Base-by-base conservation (phyloP, 2,888 invertebrate species). In the Eutolmus rufibarbis region DNA sequence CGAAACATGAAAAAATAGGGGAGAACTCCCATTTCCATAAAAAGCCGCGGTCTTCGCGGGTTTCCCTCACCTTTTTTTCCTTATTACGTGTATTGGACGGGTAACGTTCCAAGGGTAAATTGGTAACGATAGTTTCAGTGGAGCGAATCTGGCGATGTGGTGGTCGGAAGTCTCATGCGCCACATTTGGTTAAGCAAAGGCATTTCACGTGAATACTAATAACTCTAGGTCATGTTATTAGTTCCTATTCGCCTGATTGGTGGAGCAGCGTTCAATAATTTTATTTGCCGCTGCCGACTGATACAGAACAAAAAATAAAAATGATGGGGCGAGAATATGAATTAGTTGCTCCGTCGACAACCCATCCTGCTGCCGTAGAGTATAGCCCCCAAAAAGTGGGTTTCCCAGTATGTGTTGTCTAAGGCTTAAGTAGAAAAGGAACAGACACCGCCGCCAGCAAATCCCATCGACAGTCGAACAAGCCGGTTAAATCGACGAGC, bases 21-120 rank as follows among this genome's bases (percentile, higher is more conserved):
- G 19, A 28, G 28, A n/a, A 66, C 9, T 12, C 12, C 12, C 23
- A 4, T 19, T 8, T 51, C 23, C 66, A 66, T 66, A 66, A 66
- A 56, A 19, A 28, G 28, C 8, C 28, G 28, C 8, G 28, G 28
- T 66, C 19, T 37, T 77, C 19, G 19, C 19, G 19, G 77, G 77
- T 77, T 77, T 46, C 78, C 23, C 37, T 40, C 43, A 37, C 0
- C 43, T 1, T 78, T 78, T 43, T 43, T 43, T 23, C 2, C 2
- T 40, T 43, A 43, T 76, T 76, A 51, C n/a, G 37, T 37, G n/a
- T 23, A 66, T 23, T 43, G 23, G 78, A 78, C 78, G n/a, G 46
- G 79, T 79, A 79, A 79, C 12, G 51, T 16, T 46, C 43, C 79
- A 79, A 79, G 79, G 79, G 79, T 79, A 79, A 51, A 79, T 79